Percentiles rank a stretch among this genome's conserved stretches.
phyloP scores from a whole-genome alignment of 37 sponge, comb jelly and placozoan genomes.

The Theonella swinhoei region DNA sequence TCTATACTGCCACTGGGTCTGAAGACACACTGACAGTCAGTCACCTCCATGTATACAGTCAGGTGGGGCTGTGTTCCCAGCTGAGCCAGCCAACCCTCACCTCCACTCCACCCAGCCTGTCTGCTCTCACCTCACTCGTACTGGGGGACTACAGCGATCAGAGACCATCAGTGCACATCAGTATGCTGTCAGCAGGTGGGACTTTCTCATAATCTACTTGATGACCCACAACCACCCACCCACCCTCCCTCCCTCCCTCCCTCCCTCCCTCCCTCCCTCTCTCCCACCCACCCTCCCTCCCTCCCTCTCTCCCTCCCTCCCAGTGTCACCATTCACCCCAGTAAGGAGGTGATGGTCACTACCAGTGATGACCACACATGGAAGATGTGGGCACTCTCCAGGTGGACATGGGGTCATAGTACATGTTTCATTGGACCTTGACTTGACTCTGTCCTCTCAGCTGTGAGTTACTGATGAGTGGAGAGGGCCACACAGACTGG shows the following conservation, averaged over 20 bases:
- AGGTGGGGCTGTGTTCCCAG: conserved; percentile 31
- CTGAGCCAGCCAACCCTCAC: conserved; percentile 61
- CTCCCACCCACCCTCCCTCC: too few species aligned
- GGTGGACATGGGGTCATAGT: too few species aligned
- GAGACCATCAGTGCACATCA: conserved; percentile 58
- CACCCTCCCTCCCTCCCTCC: too few species aligned
- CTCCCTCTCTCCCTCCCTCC: neutral
- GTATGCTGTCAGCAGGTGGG: conserved; percentile 52
- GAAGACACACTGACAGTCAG: neutral
- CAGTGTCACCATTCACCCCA: conserved; percentile 70
- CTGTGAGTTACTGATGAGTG: conserved; percentile 82
- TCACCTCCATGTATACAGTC: neutral
- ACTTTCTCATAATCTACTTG: too few species aligned
- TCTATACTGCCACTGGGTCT: too few species aligned
- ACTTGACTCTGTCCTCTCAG: conserved; percentile 19
- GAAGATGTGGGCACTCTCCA: conserved; percentile 88
- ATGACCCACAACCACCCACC: too few species aligned
- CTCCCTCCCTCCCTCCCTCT: too few species aligned
- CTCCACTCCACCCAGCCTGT: conserved; percentile 30
- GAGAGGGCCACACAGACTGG: conserved; percentile 94
- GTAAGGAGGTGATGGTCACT: conserved; percentile 76
- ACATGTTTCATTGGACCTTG: too few species aligned
- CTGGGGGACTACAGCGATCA: conserved; percentile 67
- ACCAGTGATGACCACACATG: conserved; percentile 95
- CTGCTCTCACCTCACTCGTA: conserved; percentile 75